These are phyloP conservation scores for Sebastes variabilis DNA, from an alignment of 2,797 vertebrate genomes.

Conservation along the genomic window DNA sequence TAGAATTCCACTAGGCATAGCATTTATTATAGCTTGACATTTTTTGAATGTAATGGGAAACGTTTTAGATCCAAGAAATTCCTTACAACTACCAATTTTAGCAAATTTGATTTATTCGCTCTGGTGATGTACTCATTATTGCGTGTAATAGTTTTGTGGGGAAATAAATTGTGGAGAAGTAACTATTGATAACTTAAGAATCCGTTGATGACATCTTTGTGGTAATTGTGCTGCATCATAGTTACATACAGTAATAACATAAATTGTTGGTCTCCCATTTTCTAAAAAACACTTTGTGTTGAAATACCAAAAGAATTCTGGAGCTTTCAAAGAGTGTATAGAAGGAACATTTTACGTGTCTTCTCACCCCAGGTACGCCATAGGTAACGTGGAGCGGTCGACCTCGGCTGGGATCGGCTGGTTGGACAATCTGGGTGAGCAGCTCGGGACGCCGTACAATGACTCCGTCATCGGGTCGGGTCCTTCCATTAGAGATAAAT, in stretches of 20 bases:
- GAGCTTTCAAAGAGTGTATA: neutral
- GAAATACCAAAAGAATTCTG: neutral
- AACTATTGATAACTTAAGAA: neutral
- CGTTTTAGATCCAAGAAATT: neutral
- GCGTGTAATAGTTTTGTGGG: neutral
- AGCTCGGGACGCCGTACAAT: slow-evolving; percentile 90
- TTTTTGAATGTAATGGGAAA: neutral
- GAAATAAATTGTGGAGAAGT: neutral
- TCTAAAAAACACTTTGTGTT: neutral
- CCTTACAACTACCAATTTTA: neutral
- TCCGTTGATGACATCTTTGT: neutral
- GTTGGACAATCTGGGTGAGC: slow-evolving; percentile 88
- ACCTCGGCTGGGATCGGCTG: slow-evolving; percentile 84
- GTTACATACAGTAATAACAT: neutral
- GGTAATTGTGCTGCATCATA: neutral
- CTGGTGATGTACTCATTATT: neutral
- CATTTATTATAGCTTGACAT: neutral
- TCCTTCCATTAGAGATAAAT: slow-evolving; percentile 91
- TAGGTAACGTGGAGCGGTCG: slow-evolving; percentile 87
- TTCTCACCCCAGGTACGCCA: slow-evolving; percentile 61
- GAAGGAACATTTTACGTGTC: neutral
- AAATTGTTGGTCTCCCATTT: neutral
- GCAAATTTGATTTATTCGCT: neutral
- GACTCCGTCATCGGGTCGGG: slow-evolving; percentile 76
- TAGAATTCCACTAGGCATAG: neutral